These are phyloP conservation scores for Tuberolachnus salignus DNA, from an alignment of 2,888 invertebrate genomes.

Conservation along the genomic window DNA sequence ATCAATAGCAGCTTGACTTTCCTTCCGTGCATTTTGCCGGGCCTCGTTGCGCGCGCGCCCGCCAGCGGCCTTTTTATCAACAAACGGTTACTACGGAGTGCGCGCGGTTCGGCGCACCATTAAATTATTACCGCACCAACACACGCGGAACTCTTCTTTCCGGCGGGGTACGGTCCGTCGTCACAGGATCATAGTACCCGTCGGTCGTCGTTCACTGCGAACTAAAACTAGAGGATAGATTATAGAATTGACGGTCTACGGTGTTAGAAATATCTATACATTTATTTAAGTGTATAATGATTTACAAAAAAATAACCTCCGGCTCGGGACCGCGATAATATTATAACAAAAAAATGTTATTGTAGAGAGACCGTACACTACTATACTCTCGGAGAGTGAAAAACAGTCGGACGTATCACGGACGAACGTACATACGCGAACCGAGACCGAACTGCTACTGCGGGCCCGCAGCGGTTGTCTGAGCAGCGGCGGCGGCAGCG, in stretches of 20 bases:
- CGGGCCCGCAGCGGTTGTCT: background rate
- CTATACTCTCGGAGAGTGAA: too few relatives aligned
- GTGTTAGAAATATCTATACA: too few relatives aligned
- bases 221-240: too few relatives aligned
- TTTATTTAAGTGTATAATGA: too few relatives aligned
- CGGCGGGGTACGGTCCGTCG: background rate
- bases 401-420: background rate
- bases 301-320: background rate
- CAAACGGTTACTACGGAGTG: too few relatives aligned
- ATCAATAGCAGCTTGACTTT: slow-evolving; percentile 70
- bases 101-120: slow-evolving; percentile 12
- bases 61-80: slow-evolving; percentile 13
- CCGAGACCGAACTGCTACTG: slow-evolving; percentile 12
- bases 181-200: background rate
- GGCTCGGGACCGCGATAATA: too few relatives aligned
- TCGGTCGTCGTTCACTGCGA: too few relatives aligned
- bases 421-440: background rate
- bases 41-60: slow-evolving; percentile 27
- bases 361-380: too few relatives aligned
- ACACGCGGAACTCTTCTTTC: background rate
- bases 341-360: background rate
- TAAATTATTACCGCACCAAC: background rate
- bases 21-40: slow-evolving; percentile 65
- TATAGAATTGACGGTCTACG: too few relatives aligned
- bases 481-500: too few relatives aligned